Evolutionary conservation across 1,140 invertebrate species (phyloP), one percentile per base, ranked within the genome.

Genomic region (Drosophila parabipectinata): DNA sequence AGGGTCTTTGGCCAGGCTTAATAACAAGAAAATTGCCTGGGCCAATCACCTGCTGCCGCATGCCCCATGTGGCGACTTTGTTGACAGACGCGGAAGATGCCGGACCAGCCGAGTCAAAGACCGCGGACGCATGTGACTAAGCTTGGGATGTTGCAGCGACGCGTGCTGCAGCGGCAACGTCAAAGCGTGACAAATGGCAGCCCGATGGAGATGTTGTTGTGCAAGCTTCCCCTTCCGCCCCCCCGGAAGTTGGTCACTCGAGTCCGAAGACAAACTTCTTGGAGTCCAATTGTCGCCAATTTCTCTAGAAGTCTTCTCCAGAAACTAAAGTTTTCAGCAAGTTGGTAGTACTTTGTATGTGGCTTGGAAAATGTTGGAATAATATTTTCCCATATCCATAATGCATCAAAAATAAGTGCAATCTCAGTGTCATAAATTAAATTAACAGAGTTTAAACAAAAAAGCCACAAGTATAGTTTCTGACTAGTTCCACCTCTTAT

Each of bases 101-200:
- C 26, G 44, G 57, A 51, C 37, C 24, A 53, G 48, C 45, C 50
- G 60, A 82, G 79, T 82, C 80, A 83, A 85, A 85, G 81, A 80
- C 79, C 79, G 79, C 47, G 64, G 56, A 18, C 37, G 26, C 72
- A 12, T 28, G 45, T 74, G 59, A 66, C 71, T 66, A 53, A 64
- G 30, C 61, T 56, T 26, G 75, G 79, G 78, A 63, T 69, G 63
- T 21, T 30, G 24, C 15, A 54, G 76, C 63, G 45, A 51, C 79
- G 71, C 76, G 76, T 78, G 76, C 76, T 73, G 44, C 47, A 44
- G 55, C 57, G 21, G 37, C 55, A 67, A 79, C 72, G 72, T 84
- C 80, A 84, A 77, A 83, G 80, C 77, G 81, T 85, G 80, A 85
- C 80, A 84, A 84, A 84, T 84, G 61, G 72, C 58, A 44, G 37